Conservation (phyloP, 2,797 vertebrate species). For the Danio kyathit region DNA sequence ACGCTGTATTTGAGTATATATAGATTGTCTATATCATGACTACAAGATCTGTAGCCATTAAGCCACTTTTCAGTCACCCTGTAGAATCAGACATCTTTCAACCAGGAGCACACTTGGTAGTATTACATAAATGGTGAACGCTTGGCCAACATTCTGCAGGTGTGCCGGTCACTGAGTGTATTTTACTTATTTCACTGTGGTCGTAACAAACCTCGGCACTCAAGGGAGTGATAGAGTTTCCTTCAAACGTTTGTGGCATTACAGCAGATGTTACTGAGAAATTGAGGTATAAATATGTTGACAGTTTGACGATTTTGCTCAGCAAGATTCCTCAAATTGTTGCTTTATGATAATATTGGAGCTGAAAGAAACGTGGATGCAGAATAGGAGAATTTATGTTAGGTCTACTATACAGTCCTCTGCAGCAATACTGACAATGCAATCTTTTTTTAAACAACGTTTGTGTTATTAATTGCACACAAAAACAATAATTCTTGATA, state of each 20-base stretch:
- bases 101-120: no score
- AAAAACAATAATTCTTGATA: no score
- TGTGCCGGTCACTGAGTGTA: background rate
- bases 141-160: background rate
- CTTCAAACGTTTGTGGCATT: background rate
- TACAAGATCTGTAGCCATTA: no score
- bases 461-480: no score
- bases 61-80: no score
- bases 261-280: conserved; percentile 4
- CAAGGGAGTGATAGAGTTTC: conserved; percentile 4
- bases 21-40: no score
- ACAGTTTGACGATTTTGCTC: background rate
- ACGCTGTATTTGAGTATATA: no score
- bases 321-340: background rate
- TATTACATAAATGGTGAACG: background rate
- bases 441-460: no score
- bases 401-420: background rate
- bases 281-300: background rate
- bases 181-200: background rate
- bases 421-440: background rate
- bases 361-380: background rate
- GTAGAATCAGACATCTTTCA: background rate
- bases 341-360: background rate
- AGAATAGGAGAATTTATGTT: background rate
- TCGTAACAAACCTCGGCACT: conserved; percentile 2